Base-by-base conservation (phyloP, 2,888 invertebrate species). In the Perdita meconis region DNA sequence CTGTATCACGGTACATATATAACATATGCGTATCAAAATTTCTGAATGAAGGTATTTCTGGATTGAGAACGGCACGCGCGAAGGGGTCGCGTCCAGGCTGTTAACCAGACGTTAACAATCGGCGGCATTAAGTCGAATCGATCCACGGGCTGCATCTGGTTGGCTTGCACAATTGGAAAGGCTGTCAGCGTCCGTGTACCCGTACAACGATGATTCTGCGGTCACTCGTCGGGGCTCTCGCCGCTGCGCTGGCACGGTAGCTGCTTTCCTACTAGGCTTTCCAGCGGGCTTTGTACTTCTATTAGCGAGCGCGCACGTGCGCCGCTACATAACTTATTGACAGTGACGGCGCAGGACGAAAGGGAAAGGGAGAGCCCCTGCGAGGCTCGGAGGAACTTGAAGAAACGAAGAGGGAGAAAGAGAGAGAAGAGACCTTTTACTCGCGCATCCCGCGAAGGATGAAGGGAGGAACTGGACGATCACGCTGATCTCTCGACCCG, bases 261-360 rank as follows among this genome's bases (percentile, higher is more conserved):
- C 69, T 64, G 56, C 67, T 74, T 78, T 73, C 74, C 67, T 75
- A 67, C 75, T 69, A 65, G 74, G 77, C 76, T 76, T 78, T 77
- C 73, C 81, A 76, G 66, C 59, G 73, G 66, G 68, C 72, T 79
- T 83, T 77, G 70, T 71, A 59, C 76, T 73, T 63, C 71, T 79
- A 81, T 81, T 83, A 83, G 61, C 72, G 75, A 61, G 78, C 72
- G 78, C 79, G 83, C 83, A 73, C 83, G 83, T 83, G 83, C 83
- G 79, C 83, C 53, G 81, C 80, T 71, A 71, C 80, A 80, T 83
- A 83, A 82, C 80, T 69, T 83, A 83, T 82, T 78, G 82, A 82
- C 80, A 83, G 73, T 68, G 78, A 78, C 72, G 73, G 65, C 40
- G 76, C 56, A 81, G 67, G 70, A 78, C 77, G 78, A 78, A 77